These are phyloP conservation scores for Macrotus californicus DNA, from an alignment of 2,113 vertebrate genomes.

Conservation along the genomic window DNA sequence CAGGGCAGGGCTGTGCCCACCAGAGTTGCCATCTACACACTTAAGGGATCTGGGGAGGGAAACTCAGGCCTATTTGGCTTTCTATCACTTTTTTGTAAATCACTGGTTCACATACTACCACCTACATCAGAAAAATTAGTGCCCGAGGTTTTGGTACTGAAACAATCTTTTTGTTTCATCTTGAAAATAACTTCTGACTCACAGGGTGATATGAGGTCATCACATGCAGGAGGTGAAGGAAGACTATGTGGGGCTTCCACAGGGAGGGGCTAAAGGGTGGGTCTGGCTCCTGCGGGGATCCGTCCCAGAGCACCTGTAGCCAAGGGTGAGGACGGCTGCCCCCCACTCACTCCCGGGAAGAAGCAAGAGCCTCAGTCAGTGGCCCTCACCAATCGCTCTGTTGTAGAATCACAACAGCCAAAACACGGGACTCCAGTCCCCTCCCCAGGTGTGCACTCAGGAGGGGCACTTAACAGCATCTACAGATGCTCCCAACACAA, in stretches of 20 bases:
- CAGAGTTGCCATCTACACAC: no score
- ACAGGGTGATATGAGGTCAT: background rate
- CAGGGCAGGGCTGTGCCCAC: no score
- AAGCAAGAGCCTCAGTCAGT: accelerated
- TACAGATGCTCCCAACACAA: accelerated
- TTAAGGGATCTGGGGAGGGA: no score
- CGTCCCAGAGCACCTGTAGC: background rate
- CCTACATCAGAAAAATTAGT: no score
- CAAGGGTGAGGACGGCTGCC: accelerated
- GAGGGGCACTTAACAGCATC: accelerated
- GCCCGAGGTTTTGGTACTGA: background rate
- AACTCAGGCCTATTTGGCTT: no score
- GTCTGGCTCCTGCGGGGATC: accelerated
- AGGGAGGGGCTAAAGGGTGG: accelerated
- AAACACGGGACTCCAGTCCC: accelerated
- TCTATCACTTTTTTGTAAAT: no score
- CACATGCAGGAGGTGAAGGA: background rate
- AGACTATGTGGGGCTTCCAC: background rate
- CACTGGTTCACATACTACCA: background rate
- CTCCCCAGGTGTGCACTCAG: accelerated
- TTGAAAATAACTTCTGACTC: background rate
- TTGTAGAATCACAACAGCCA: accelerated
- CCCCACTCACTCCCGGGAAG: no score
- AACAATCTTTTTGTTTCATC: background rate
- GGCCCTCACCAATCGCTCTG: accelerated